phyloP scores from a whole-genome alignment of 2,888 invertebrate genomes.

The Autographa pulchrina region DNA sequence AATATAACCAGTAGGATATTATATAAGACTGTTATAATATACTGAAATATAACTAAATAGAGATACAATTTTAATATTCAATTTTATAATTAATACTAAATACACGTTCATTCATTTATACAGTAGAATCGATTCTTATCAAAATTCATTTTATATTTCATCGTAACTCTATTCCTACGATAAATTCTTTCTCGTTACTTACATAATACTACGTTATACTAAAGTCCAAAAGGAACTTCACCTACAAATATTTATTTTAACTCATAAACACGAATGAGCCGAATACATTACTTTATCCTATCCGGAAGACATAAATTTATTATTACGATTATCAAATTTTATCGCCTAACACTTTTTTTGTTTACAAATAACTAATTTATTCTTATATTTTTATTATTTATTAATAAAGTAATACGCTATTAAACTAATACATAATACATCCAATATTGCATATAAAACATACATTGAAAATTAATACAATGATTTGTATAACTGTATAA shows the following conservation, averaged over 20 bases:
- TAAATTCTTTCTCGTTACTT: constrained; percentile 85
- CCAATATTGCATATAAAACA: not conserved
- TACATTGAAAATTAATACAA: not conserved
- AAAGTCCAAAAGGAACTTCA: constrained; percentile 83
- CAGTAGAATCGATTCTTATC: constrained; percentile 68
- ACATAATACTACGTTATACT: constrained; percentile 70
- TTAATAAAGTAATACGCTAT: constrained; percentile 8
- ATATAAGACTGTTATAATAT: constrained; percentile 3
- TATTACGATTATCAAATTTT: constrained; percentile 73
- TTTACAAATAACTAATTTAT: constrained; percentile 44
- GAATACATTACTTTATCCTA: constrained; percentile 82
- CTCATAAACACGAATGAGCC: constrained; percentile 79
- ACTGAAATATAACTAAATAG: constrained; percentile 32
- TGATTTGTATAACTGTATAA: not conserved
- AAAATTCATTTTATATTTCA: constrained; percentile 70
- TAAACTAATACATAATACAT: not conserved
- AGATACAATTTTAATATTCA: constrained; percentile 34
- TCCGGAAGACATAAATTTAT: constrained; percentile 88
- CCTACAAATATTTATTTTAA: constrained; percentile 65
- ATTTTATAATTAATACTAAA: constrained; percentile 43
- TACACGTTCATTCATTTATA: constrained; percentile 59
- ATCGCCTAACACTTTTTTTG: constrained; percentile 67
- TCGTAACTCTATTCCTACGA: constrained; percentile 74
- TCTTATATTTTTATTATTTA: constrained; percentile 40
- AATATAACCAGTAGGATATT: constrained; percentile 6